phyloP scores from a whole-genome alignment of 2,113 vertebrate genomes.

The Cisticola juncidis region DNA sequence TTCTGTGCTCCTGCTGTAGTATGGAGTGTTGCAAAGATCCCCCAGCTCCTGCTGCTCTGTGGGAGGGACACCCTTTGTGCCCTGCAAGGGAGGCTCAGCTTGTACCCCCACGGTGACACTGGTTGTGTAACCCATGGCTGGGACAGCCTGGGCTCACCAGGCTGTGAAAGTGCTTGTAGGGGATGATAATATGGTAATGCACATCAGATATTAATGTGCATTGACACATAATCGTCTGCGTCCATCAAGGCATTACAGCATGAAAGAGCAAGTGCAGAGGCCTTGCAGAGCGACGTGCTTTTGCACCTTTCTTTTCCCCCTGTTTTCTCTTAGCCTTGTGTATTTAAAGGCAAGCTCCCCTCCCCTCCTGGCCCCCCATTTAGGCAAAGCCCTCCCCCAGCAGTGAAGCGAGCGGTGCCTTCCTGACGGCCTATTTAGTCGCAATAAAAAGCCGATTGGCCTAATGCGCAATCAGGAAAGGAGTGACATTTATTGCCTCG shows the following conservation, averaged over 20 bases:
- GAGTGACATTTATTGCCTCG: slow-evolving; percentile 65
- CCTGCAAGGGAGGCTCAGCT: not conserved
- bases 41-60: not conserved
- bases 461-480: slow-evolving; percentile 63
- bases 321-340: not conserved
- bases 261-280: not conserved
- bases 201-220: slow-evolving; percentile 80
- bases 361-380: slow-evolving; percentile 2
- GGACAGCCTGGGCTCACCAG: slow-evolving; percentile 18
- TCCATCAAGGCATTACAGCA: slow-evolving; percentile 46
- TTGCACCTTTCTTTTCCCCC: not conserved
- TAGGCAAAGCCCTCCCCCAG: slow-evolving; percentile 23
- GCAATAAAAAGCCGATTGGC: slow-evolving; percentile 61
- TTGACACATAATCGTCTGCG: slow-evolving; percentile 71
- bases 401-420: slow-evolving; percentile 26
- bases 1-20: slow-evolving; percentile 15
- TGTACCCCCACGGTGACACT: not conserved
- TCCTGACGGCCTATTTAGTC: slow-evolving; percentile 55
- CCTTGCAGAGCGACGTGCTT: not conserved
- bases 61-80: not conserved
- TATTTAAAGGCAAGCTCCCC: not conserved
- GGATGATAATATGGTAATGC: slow-evolving; percentile 69
- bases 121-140: not conserved
- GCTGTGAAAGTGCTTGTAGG: slow-evolving; percentile 69
- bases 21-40: not conserved